Base-by-base conservation (phyloP, 2,113 vertebrate species). In the Sigmodon hispidus region DNA sequence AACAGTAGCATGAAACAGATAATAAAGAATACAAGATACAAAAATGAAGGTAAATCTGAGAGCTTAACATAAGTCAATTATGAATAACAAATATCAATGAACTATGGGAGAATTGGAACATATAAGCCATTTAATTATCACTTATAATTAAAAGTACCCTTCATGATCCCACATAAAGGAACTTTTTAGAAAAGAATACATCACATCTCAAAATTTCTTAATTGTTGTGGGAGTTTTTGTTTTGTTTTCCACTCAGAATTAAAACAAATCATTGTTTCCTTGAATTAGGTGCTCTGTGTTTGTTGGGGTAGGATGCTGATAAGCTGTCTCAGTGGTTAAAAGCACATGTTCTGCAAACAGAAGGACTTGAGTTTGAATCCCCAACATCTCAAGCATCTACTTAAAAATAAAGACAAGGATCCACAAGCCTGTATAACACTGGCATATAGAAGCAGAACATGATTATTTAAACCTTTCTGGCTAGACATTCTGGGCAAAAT, bases 11-110 rank as follows among this genome's bases (percentile, higher is more conserved):
- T 96, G 24, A 83, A 89, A 91, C 1, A 76, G 61, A 76, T 70
- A 80, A 52, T 9, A 87, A 22, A 90, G 15, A 92, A 84, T 31
- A 31, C 21, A 7, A 13, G 43, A 2, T 10, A 5, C 16, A 69
- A 26, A 70, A 69, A 3, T 24, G 16, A 91, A 81, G 63, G 7
- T 34, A 48, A 96, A 86, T 72, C 50, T 86, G 61, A 26, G 63
- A 34, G 65, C 7, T 12, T 34, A 88, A 87, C 17, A 21, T 57
- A 89, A 92, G 4, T 89, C 57, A 95, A 79, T 57, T 65, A 69
- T 10, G 87, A 65, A 57, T 31, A 70, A 67, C 34, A 84, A 88
- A 96, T 94, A 92, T 70, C 22, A 77, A 93, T 61, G 29, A 75
- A 75, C 31, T 65, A 81, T 17, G 69, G 17, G 69, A 6, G 83